Percentiles rank a stretch among this genome's conserved stretches.
Conservation (phyloP, 2,888 invertebrate genomes). For the Nomada ruficornis region DNA sequence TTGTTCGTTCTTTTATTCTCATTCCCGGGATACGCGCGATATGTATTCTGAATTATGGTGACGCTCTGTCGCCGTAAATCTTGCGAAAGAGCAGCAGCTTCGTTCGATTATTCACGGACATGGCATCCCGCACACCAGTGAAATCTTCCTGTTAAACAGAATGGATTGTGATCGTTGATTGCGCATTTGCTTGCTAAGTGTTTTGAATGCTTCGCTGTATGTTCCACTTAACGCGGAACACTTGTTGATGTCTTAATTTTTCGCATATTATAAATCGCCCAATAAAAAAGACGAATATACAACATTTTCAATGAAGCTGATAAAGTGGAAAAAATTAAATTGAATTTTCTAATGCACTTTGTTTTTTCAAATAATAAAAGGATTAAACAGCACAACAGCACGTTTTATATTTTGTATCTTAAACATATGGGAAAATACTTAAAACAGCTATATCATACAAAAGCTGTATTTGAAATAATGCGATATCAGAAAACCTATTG, state of each 20-base stretch:
- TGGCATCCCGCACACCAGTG: neutral
- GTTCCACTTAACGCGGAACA: neutral
- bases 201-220: neutral
- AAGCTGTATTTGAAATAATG: too few species aligned
- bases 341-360: too few species aligned
- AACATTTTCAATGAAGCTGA: too few species aligned
- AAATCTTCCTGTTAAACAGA: neutral
- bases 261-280: too few species aligned
- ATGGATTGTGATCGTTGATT: neutral
- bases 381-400: too few species aligned
- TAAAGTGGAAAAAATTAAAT: too few species aligned
- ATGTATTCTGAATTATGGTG: constrained; percentile 50
- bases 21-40: neutral
- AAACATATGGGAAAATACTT: too few species aligned
- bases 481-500: neutral
- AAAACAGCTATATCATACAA: too few species aligned
- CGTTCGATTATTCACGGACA: neutral
- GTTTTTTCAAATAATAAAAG: too few species aligned
- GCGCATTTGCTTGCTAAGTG: neutral
- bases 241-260: constrained; percentile 10
- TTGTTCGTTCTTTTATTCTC: constrained; percentile 26
- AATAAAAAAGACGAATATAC: too few species aligned
- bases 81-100: neutral
- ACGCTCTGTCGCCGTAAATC: constrained; percentile 37
- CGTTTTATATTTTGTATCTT: too few species aligned